Conservation (phyloP, 2,113 vertebrate species). For the Coryphaenoides rupestris region DNA sequence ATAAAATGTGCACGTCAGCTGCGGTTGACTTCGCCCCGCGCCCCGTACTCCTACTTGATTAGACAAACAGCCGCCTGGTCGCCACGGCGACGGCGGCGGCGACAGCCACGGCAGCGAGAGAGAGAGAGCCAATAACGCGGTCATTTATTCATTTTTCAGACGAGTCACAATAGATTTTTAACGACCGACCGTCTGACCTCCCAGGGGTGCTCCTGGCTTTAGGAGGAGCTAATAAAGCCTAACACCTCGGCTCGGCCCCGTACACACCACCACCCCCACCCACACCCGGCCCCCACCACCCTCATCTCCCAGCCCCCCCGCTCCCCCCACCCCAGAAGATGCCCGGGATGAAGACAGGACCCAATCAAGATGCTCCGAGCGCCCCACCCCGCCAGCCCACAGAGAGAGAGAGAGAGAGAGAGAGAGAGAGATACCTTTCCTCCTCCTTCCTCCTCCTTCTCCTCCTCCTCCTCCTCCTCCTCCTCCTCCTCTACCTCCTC, state of each 20-base stretch:
- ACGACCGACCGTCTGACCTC: slow-evolving; percentile 84
- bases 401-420: too few relatives aligned
- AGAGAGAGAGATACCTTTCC: too few relatives aligned
- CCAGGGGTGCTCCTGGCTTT: slow-evolving; percentile 68
- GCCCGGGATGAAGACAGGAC: slow-evolving; percentile 67
- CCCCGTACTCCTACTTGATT: slow-evolving; percentile 85
- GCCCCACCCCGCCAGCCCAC: slow-evolving; percentile 10
- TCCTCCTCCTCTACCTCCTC: slow-evolving; percentile 13
- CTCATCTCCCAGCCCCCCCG: too few relatives aligned
- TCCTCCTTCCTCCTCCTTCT: too few relatives aligned
- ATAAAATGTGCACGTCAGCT: slow-evolving; percentile 81
- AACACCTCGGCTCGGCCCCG: slow-evolving; percentile 36
- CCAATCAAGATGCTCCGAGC: slow-evolving; percentile 29
- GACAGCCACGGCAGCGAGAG: slow-evolving; percentile 19
- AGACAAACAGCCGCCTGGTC: slow-evolving; percentile 84
- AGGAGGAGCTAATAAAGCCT: slow-evolving; percentile 64
- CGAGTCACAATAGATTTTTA: slow-evolving; percentile 93
- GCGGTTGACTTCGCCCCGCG: slow-evolving; percentile 74
- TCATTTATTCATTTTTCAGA: slow-evolving; percentile 95
- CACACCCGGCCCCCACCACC: too few relatives aligned
- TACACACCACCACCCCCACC: too few relatives aligned
- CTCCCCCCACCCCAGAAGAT: slow-evolving; percentile 27
- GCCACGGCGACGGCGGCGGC: slow-evolving; percentile 65
- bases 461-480: too few relatives aligned
- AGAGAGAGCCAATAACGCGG: slow-evolving; percentile 80